Conservation (phyloP, 2,888 invertebrate genomes). For the Aleiodes leptofemur region DNA sequence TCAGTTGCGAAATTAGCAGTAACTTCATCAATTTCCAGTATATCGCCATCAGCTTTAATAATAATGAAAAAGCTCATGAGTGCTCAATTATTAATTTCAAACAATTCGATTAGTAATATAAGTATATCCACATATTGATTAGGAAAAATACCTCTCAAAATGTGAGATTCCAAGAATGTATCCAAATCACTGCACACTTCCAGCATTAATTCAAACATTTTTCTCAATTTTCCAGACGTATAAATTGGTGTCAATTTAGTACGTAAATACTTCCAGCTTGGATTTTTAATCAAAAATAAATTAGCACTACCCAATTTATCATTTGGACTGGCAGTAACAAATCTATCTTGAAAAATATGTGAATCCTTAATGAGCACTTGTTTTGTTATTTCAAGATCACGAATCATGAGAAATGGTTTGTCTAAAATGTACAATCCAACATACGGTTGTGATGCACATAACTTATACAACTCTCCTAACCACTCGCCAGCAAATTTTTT, state of each 20-base stretch:
- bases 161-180: conserved; percentile 52
- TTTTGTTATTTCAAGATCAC: conserved; percentile 76
- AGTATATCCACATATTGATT: too few species aligned
- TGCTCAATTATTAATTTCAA: not conserved
- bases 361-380: conserved; percentile 76
- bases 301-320: conserved; percentile 74
- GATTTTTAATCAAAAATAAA: conserved; percentile 75
- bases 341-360: conserved; percentile 73
- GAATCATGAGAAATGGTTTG: conserved; percentile 74
- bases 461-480: conserved; percentile 71
- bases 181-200: conserved; percentile 60
- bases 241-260: conserved; percentile 75
- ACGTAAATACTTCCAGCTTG: conserved; percentile 74
- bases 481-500: conserved; percentile 68
- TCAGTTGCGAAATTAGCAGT: conserved; percentile 71
- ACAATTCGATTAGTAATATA: too few species aligned
- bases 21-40: conserved; percentile 66
- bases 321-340: conserved; percentile 62
- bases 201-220: conserved; percentile 65
- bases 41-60: conserved; percentile 52
- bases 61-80: not conserved
- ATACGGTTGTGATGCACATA: conserved; percentile 65
- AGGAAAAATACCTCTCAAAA: conserved; percentile 56
- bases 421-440: conserved; percentile 73
- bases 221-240: conserved; percentile 69